These are phyloP conservation scores for Calycopis cecrops DNA, from an alignment of 1,140 invertebrate species.

Conservation along the genomic window DNA sequence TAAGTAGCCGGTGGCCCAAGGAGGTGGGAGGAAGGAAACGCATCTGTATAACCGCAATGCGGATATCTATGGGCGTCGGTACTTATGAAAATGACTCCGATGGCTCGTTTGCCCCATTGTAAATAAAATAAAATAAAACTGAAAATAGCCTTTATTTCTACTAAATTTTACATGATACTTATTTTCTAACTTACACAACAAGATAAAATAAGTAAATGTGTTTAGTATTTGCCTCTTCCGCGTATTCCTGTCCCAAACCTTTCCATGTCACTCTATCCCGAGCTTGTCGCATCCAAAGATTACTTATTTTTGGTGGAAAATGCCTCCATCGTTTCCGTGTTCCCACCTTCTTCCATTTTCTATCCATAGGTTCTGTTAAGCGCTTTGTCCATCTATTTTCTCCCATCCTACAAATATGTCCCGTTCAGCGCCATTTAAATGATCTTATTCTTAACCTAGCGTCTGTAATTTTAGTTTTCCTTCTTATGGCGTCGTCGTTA, in stretches of 20 bases:
- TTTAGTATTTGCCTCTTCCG: neutral
- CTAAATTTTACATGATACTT: neutral
- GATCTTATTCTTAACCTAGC: neutral
- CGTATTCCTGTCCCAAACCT: neutral
- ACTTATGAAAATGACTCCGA: no score
- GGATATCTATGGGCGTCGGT: no score
- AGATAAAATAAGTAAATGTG: no score
- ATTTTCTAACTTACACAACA: no score
- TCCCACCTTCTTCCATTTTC: neutral
- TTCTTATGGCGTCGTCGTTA: neutral
- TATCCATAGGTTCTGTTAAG: conserved; percentile 1
- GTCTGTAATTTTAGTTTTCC: neutral
- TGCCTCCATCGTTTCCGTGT: neutral
- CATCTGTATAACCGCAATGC: no score
- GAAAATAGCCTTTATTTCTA: conserved; percentile 2
- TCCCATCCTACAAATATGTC: neutral
- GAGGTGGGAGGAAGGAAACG: no score
- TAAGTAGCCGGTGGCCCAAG: no score
- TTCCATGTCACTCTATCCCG: neutral
- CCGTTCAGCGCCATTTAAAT: neutral
- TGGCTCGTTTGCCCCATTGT: no score
- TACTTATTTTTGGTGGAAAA: neutral
- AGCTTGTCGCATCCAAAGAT: neutral
- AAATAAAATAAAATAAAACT: neutral
- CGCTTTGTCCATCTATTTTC: neutral